These are phyloP conservation scores for Hexactinellida sp. DNA, from an alignment of 37 sponge, comb jelly and placozoan species.

Conservation along the genomic window DNA sequence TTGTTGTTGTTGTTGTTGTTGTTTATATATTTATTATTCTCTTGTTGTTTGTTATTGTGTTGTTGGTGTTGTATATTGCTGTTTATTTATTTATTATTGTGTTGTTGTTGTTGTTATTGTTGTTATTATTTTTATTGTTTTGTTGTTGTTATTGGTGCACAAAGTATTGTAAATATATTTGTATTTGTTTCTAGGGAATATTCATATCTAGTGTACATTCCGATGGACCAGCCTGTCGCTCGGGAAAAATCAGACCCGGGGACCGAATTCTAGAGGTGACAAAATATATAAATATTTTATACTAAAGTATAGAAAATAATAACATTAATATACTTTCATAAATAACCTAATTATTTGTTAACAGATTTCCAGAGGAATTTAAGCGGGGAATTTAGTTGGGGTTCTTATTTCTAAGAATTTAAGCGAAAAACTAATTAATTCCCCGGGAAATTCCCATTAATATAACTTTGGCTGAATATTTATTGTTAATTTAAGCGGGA, in stretches of 20 bases:
- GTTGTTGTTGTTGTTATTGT: not conserved
- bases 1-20: not conserved
- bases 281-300: not conserved
- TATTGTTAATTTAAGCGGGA: no score
- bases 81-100: not conserved
- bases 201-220: not conserved
- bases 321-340: not conserved
- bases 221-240: not conserved
- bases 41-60: not conserved
- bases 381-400: no score
- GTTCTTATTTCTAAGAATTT: no score
- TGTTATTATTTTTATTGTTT: no score
- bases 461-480: no score
- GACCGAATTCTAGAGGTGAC: not conserved
- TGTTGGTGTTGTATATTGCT: not conserved
- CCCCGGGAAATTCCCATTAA: no score
- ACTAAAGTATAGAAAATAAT: not conserved
- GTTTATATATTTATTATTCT: no score
- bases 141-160: no score
- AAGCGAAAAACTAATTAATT: no score
- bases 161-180: no score
- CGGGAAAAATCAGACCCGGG: not conserved
- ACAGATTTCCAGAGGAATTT: no score
- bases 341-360: not conserved
- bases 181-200: conserved; percentile 2